Conservation (phyloP, 2,888 invertebrate species). For the Tetragonisca angustula region DNA sequence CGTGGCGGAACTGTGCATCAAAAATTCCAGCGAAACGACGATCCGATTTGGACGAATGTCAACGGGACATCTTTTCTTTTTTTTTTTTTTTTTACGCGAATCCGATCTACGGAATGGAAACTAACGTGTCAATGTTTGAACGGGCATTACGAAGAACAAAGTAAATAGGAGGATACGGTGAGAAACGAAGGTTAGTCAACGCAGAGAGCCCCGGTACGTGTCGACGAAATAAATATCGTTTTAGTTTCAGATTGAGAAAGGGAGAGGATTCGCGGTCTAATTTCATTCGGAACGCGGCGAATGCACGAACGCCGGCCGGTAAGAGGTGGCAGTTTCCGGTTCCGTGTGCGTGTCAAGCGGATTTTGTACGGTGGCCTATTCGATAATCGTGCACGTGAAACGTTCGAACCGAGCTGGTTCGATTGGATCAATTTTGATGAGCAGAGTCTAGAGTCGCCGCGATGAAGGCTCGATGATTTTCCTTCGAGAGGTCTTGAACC, state of each 20-base stretch:
- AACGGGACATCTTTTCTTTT: background rate
- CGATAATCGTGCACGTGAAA: too few species aligned
- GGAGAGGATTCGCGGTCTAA: slow-evolving; percentile 12
- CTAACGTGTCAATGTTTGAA: slow-evolving; percentile 9
- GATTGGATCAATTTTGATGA: too few species aligned
- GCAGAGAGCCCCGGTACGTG: background rate
- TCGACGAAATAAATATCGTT: slow-evolving; percentile 9
- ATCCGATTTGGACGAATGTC: background rate
- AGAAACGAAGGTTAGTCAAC: background rate
- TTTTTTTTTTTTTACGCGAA: background rate
- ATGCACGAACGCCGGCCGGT: background rate
- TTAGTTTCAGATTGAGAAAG: background rate
- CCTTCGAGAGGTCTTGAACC: too few species aligned
- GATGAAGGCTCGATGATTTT: too few species aligned
- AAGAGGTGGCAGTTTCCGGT: background rate
- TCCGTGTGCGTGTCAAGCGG: background rate
- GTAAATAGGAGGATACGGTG: slow-evolving; percentile 8
- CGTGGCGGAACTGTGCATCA: background rate
- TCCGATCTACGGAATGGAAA: slow-evolving; percentile 12
- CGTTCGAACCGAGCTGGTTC: background rate
- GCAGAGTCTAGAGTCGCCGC: too few species aligned
- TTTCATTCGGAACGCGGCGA: slow-evolving; percentile 8
- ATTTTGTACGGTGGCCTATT: too few species aligned
- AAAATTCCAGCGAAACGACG: background rate
- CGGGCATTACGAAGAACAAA: slow-evolving; percentile 14